A percentile compares a stretch with the other conserved stretches of the same genome.
Evolutionary conservation across 1,140 invertebrate genomes (phyloP).

Genomic region (Cephus cinctus): DNA sequence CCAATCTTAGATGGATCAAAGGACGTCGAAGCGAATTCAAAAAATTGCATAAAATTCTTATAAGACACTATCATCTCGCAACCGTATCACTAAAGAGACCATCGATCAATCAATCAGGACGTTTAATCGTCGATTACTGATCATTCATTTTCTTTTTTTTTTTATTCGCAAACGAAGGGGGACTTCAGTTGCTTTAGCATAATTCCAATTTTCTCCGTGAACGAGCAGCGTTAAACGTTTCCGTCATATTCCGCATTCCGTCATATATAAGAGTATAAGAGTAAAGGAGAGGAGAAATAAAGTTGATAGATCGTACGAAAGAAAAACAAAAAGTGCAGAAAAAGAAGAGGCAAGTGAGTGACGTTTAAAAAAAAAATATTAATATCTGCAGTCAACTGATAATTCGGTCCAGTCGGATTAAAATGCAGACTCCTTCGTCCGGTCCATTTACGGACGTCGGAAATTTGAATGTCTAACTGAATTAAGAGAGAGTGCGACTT

Average conservation of each 20-base stretch:
- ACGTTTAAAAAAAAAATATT: too few species aligned
- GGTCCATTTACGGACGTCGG: slow-evolving; percentile 20
- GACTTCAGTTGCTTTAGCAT: slow-evolving; percentile 27
- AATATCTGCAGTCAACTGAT: too few species aligned
- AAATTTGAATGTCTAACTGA: slow-evolving; percentile 40
- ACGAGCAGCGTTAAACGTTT: slow-evolving; percentile 25
- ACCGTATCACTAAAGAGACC: neutral
- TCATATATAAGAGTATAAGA: too few species aligned
- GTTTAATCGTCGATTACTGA: slow-evolving; percentile 35
- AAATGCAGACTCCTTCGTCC: slow-evolving; percentile 27
- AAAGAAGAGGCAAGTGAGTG: too few species aligned
- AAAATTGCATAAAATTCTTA: too few species aligned
- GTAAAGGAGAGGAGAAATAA: too few species aligned
- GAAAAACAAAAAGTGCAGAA: too few species aligned
- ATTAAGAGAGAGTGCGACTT: slow-evolving; percentile 39
- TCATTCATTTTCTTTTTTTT: slow-evolving; percentile 24
- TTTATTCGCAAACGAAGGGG: neutral
- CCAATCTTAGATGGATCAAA: too few species aligned
- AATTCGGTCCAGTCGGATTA: slow-evolving; percentile 37
- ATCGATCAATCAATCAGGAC: slow-evolving; percentile 26
- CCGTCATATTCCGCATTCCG: too few species aligned
- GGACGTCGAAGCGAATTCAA: too few species aligned
- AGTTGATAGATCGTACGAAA: too few species aligned
- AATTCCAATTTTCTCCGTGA: slow-evolving; percentile 45
- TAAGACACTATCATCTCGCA: too few species aligned